Evolutionary conservation across 1,140 invertebrate species (phyloP).

Genomic region (Hyles vespertilio): DNA sequence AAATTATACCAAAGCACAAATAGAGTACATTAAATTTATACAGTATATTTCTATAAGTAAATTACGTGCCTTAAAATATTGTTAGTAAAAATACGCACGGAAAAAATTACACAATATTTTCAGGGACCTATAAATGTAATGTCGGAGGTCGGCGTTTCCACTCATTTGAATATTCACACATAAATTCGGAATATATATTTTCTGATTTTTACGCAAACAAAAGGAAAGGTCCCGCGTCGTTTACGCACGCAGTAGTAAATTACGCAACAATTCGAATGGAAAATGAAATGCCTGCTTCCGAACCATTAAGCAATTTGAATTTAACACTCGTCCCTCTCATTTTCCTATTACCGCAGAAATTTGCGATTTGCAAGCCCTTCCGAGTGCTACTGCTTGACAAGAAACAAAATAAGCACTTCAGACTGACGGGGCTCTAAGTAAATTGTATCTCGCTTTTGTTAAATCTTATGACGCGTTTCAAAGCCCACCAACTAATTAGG

Average conservation of each 20-base stretch:
- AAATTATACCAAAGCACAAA: too few species aligned
- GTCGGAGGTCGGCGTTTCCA: conserved; percentile 3
- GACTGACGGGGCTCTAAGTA: too few species aligned
- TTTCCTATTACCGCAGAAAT: conserved; percentile 62
- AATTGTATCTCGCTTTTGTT: too few species aligned
- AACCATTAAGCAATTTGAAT: conserved; percentile 73
- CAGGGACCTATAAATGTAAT: background rate
- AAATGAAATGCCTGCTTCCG: conserved; percentile 73
- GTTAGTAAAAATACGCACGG: too few species aligned
- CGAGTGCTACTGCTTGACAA: conserved; percentile 9
- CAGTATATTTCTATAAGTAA: too few species aligned
- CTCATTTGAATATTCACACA: conserved; percentile 5
- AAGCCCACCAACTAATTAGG: too few species aligned
- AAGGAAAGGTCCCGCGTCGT: conserved; percentile 44
- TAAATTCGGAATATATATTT: conserved; percentile 1
- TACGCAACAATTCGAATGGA: conserved; percentile 68
- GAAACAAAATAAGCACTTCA: background rate
- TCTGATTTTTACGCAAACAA: conserved; percentile 39
- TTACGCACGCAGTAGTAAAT: conserved; percentile 64
- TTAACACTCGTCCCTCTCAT: conserved; percentile 70
- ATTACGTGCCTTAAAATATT: too few species aligned
- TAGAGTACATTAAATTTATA: too few species aligned
- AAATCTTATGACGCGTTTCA: too few species aligned
- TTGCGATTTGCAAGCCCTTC: conserved; percentile 24
- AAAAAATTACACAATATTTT: too few species aligned